Percentiles rank a stretch among this genome's conserved stretches.
phyloP scores from a whole-genome alignment of 2,797 vertebrate species.

The Vireo griseus region DNA sequence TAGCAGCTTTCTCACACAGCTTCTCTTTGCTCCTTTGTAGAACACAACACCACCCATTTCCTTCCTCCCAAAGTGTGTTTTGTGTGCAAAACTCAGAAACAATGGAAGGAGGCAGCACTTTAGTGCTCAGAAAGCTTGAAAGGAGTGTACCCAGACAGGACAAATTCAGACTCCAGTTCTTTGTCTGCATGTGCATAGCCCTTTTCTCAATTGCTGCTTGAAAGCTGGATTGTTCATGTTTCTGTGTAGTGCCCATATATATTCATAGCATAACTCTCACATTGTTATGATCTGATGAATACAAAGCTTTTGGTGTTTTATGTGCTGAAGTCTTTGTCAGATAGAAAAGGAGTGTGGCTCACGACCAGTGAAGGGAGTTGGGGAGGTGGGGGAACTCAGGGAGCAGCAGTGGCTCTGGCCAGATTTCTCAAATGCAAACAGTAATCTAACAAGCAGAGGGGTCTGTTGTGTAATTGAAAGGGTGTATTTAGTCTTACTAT shows the following conservation, averaged over 20 bases:
- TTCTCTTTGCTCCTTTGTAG: slow-evolving; percentile 17
- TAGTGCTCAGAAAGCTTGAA: not conserved
- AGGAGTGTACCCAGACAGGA: not conserved
- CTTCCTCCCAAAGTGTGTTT: slow-evolving; percentile 18
- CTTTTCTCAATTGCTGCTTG: not conserved
- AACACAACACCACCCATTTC: slow-evolving; percentile 31
- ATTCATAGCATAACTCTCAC: not conserved
- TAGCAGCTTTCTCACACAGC: slow-evolving; percentile 26
- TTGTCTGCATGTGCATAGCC: not conserved
- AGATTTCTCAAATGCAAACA: not conserved
- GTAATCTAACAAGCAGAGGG: not conserved
- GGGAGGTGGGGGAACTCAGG: not conserved
- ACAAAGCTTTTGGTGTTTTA: not conserved
- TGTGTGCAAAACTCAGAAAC: not conserved
- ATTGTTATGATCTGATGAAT: not conserved
- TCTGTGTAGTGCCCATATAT: not conserved
- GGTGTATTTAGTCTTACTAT: not conserved
- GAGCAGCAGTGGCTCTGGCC: not conserved
- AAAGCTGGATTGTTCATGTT: not conserved
- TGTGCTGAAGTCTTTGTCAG: not conserved
- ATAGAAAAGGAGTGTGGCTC: not conserved
- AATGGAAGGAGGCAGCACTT: slow-evolving; percentile 28
- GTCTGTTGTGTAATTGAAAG: not conserved
- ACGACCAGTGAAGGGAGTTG: not conserved
- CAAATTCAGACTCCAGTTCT: not conserved